Evolutionary conservation across 92 coral and sea anemone species (phyloP), one percentile per base, ranked within the genome.

Genomic region (Zoanthus sansibaricus): DNA sequence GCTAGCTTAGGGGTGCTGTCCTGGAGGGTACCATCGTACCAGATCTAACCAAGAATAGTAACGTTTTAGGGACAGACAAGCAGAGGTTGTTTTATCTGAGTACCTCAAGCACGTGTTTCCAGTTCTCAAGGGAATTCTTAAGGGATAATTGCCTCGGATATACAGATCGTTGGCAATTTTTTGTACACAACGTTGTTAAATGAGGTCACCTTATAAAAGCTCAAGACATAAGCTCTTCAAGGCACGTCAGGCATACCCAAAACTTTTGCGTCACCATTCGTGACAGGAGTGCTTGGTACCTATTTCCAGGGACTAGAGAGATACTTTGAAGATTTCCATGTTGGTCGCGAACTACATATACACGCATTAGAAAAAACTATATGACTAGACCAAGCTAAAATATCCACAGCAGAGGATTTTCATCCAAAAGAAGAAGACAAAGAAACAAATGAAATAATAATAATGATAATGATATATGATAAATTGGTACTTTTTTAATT

Each of bases 161-260:
- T 89, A 84, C 48, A 30, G 30, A 21, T 71, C 75, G 10, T 71
- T 16, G 1, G 80, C 74, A 20, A 85, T 85, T 61, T 77, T 69
- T 51, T 76, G 89, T 25, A 85, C 78, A 42, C 82, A 82, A 0
- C 88, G 87, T 14, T 74, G 84, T 25, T 90, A 87, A 48, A 88
- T 82, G 71, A 88, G 83, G 71, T 90, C 88, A n/a, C 87, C 91
- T 49, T n/a, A n/a, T n/a, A n/a, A 87, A 72, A 20, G 79, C 86
- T 6, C 84, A 42, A 17, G 72, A 79, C 88, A 90, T 90, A 15
- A 86, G 82, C 61, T 90, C 87, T 54, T 86, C 87, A 9, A 71
- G 77, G 78, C 54, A 78, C 33, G 90, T 77, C 61, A 55, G 91
- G 93, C 89, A 90, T 87, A 4, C 88, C 84, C 88, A 90, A n/a